These are phyloP conservation scores for Bradypus variegatus DNA, from an alignment of 2,797 vertebrate species.

Conservation along the genomic window DNA sequence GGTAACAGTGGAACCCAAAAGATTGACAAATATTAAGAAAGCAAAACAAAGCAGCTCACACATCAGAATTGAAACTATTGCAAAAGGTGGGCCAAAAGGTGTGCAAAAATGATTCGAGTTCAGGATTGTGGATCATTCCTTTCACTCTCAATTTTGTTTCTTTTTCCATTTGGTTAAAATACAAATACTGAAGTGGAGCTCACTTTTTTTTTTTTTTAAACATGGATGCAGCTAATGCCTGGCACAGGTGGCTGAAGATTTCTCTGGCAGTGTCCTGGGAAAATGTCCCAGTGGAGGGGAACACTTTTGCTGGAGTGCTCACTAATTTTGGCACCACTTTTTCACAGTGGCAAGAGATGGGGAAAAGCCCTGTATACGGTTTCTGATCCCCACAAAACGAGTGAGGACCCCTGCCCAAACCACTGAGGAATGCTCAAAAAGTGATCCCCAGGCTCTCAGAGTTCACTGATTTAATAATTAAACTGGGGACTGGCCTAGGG, in stretches of 20 bases:
- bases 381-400: background rate
- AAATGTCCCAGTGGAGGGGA: too few species aligned
- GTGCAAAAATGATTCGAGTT: background rate
- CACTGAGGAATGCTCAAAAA: background rate
- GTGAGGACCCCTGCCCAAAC: too few species aligned
- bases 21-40: background rate
- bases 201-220: background rate
- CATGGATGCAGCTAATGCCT: too few species aligned
- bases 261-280: too few species aligned
- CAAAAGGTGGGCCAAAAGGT: too few species aligned
- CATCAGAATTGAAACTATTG: accelerated
- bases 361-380: background rate
- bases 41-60: background rate
- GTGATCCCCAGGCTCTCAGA: accelerated
- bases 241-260: too few species aligned
- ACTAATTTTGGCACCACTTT: background rate
- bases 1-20: background rate
- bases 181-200: background rate
- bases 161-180: background rate
- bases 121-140: accelerated
- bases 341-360: background rate
- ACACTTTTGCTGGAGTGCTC: too few species aligned
- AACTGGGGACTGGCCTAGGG: background rate
- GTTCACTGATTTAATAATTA: too few species aligned
- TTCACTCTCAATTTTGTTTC: background rate